phyloP scores from a whole-genome alignment of 1,140 invertebrate genomes.

The Hirudo medicinalis region DNA sequence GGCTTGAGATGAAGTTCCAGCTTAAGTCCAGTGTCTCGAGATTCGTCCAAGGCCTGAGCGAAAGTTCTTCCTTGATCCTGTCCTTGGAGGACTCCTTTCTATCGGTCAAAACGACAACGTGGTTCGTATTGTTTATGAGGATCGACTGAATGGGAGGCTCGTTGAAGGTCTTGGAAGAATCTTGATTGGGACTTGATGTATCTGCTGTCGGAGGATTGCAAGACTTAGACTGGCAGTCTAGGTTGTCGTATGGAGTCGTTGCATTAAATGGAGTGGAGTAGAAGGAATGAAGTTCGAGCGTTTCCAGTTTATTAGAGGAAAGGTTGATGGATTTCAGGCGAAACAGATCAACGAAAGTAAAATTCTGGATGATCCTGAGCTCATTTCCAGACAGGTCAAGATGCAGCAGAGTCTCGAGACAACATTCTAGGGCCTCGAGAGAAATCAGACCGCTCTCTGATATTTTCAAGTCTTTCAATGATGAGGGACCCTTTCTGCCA shows the following conservation, averaged over 20 bases:
- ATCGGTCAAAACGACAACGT: not conserved
- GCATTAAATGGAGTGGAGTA: not conserved
- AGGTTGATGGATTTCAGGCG: not conserved
- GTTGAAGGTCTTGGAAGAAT: not conserved
- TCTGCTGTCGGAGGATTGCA: not conserved
- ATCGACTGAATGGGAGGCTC: not conserved
- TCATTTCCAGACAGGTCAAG: constrained; percentile 9
- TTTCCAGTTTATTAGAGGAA: not conserved
- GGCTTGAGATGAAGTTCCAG: not conserved
- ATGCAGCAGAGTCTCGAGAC: not conserved
- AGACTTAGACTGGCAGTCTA: too few relatives aligned
- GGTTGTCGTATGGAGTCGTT: too few relatives aligned
- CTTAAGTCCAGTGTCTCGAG: constrained; percentile 9
- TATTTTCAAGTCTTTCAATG: not conserved
- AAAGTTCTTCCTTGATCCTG: not conserved
- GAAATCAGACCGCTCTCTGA: constrained; percentile 7
- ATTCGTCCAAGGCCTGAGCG: not conserved
- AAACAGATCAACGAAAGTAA: constrained; percentile 5
- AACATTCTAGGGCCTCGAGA: not conserved
- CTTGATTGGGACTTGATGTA: not conserved
- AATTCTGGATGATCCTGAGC: not conserved
- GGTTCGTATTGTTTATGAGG: too few relatives aligned
- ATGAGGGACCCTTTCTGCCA: too few relatives aligned
- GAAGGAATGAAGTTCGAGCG: not conserved
- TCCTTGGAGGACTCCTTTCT: not conserved